Evolutionary conservation across 2,888 invertebrate species (phyloP).

Genomic region (Diarsia brunnea): DNA sequence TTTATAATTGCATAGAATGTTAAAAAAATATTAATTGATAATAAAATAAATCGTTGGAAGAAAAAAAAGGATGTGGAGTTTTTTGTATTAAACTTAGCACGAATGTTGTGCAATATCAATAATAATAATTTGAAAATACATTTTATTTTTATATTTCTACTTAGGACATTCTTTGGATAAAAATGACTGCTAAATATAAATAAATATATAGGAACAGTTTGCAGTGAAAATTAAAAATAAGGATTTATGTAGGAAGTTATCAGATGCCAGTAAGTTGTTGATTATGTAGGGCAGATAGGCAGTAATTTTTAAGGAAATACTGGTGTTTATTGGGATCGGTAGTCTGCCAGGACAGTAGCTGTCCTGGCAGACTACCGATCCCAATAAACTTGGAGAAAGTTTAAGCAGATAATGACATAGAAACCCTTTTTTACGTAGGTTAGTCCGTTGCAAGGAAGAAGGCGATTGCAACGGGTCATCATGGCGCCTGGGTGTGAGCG

Average conservation of each 20-base stretch:
- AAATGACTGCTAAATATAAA: too few species aligned
- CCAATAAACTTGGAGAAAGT: too few species aligned
- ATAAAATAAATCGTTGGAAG: too few species aligned
- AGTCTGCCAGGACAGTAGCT: too few species aligned
- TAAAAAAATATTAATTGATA: too few species aligned
- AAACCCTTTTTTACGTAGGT: constrained; percentile 26
- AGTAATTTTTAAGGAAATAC: not conserved
- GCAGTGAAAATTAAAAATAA: not conserved
- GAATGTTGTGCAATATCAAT: too few species aligned
- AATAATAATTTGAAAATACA: too few species aligned
- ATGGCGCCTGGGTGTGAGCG: constrained; percentile 65
- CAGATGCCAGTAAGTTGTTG: not conserved
- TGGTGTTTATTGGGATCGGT: too few species aligned
- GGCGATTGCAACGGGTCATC: constrained; percentile 37
- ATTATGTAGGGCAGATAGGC: not conserved
- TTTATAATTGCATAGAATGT: not conserved
- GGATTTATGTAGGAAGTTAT: not conserved
- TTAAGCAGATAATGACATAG: not conserved
- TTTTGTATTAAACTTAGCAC: too few species aligned
- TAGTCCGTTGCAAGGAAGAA: constrained; percentile 60
- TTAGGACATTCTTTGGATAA: too few species aligned
- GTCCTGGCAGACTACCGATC: not conserved
- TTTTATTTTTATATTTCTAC: too few species aligned
- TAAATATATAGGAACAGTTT: not conserved
- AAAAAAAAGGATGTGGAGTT: too few species aligned